phyloP scores from a whole-genome alignment of 2,113 vertebrate genomes.

The Mixornis gularis region DNA sequence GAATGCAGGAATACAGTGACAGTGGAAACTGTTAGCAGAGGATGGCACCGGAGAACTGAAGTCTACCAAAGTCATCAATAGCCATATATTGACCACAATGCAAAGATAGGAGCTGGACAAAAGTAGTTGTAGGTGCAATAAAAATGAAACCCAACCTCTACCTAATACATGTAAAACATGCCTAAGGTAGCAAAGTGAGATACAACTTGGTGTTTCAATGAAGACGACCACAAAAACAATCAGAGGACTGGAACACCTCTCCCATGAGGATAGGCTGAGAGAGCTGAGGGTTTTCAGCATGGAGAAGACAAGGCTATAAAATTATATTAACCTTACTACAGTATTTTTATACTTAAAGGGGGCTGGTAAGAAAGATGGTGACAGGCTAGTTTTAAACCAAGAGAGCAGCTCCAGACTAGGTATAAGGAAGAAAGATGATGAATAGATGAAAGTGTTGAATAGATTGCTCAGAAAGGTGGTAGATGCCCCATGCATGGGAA shows the following conservation, averaged over 20 bases:
- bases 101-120: background rate
- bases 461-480: background rate
- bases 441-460: background rate
- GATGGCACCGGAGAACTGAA: background rate
- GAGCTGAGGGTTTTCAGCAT: background rate
- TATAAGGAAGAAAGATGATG: background rate
- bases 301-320: background rate
- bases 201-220: background rate
- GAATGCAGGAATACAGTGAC: background rate
- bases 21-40: background rate
- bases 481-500: background rate
- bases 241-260: background rate
- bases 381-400: background rate
- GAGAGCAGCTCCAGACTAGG: background rate
- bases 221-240: background rate
- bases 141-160: background rate
- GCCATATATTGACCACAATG: background rate
- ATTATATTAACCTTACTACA: background rate
- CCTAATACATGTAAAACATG: fast-evolving
- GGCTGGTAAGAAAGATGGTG: background rate
- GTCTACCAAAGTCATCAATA: background rate
- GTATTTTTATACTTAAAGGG: background rate
- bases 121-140: background rate
- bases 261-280: background rate
- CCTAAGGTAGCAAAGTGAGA: background rate